Evolutionary conservation across 1,140 invertebrate genomes (phyloP).

Genomic region (Cylas formicarius): DNA sequence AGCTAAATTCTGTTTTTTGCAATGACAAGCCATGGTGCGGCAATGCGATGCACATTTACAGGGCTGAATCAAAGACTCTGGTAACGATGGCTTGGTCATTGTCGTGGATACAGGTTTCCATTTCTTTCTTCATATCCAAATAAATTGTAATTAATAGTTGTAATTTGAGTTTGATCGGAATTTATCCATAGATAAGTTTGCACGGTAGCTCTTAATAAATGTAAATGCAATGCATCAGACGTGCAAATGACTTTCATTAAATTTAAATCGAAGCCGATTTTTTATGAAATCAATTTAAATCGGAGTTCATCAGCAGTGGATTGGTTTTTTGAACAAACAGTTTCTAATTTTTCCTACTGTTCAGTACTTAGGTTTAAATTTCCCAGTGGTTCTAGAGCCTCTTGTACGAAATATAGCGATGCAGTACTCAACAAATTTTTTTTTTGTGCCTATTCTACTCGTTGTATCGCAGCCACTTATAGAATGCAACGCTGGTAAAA

Average conservation of each 20-base stretch:
- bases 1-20: too few species aligned
- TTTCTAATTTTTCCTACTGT: too few species aligned
- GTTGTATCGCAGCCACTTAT: conserved; percentile 12
- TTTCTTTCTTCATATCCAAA: too few species aligned
- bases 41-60: too few species aligned
- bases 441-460: conserved; percentile 6
- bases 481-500: conserved; percentile 22
- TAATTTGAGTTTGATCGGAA: conserved; percentile 22
- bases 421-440: conserved; percentile 13
- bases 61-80: too few species aligned
- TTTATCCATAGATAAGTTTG: conserved; percentile 25
- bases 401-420: conserved; percentile 19
- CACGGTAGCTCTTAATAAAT: conserved; percentile 23
- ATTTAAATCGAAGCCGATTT: conserved; percentile 23
- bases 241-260: too few species aligned
- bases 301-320: conserved; percentile 21
- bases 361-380: conserved; percentile 17
- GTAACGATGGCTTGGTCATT: too few species aligned
- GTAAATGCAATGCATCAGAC: too few species aligned
- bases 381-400: conserved; percentile 16
- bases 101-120: too few species aligned
- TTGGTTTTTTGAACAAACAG: conserved; percentile 20
- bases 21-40: too few species aligned
- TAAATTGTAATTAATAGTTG: too few species aligned
- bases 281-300: conserved; percentile 24